Percentiles rank a stretch among this genome's conserved stretches.
Evolutionary conservation across 2,888 invertebrate species (phyloP).

Genomic region (Tinea semifulvella): DNA sequence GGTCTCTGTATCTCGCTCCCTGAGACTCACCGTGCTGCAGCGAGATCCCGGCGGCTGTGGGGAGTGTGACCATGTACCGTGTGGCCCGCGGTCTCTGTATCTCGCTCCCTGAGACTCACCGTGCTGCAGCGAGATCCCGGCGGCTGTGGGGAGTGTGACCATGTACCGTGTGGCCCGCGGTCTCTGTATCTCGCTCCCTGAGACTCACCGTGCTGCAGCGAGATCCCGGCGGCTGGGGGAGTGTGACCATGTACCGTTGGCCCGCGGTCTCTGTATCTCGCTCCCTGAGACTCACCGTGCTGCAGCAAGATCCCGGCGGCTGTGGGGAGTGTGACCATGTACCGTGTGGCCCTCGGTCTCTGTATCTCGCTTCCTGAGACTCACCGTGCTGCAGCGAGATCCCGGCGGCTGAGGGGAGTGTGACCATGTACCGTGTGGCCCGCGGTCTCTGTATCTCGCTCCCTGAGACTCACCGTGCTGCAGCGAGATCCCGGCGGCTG

Average conservation of each 20-base stretch:
- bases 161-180: slow-evolving; percentile 16
- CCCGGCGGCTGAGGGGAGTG: slow-evolving; percentile 26
- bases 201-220: slow-evolving; percentile 39
- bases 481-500: slow-evolving; percentile 31
- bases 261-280: no score
- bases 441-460: no score
- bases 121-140: slow-evolving; percentile 36
- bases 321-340: slow-evolving; percentile 23
- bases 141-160: slow-evolving; percentile 24
- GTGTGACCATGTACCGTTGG: slow-evolving; percentile 18
- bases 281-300: slow-evolving; percentile 40
- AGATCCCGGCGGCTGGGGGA: slow-evolving; percentile 28
- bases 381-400: slow-evolving; percentile 42
- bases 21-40: slow-evolving; percentile 40
- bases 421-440: slow-evolving; percentile 18
- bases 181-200: slow-evolving; percentile 17
- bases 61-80: slow-evolving; percentile 20
- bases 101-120: no score
- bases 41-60: slow-evolving; percentile 29
- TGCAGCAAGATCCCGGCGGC: slow-evolving; percentile 32
- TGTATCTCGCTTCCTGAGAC: no score
- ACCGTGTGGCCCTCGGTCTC: slow-evolving; percentile 15
- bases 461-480: slow-evolving; percentile 44
- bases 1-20: slow-evolving; percentile 18
- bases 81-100: slow-evolving; percentile 18